These are phyloP conservation scores for Meandrina meandrites DNA, from an alignment of 92 coral and sea anemone species.

Conservation along the genomic window DNA sequence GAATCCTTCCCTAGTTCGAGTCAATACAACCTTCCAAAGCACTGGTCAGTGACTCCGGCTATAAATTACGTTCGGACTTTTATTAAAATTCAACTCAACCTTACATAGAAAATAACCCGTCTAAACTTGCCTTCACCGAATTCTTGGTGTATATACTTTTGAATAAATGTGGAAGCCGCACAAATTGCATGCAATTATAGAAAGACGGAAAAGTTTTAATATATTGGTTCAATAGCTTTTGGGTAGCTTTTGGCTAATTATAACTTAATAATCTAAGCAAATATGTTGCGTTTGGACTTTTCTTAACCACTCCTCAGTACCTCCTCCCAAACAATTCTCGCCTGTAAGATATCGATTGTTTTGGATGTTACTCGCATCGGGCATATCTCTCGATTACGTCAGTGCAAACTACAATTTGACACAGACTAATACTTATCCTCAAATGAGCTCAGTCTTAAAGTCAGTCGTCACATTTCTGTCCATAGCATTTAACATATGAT, in stretches of 20 bases:
- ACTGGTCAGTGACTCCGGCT: neutral
- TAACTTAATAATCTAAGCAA: neutral
- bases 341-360: neutral
- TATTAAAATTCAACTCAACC: neutral
- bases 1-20: neutral
- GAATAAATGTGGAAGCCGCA: neutral
- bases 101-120: neutral
- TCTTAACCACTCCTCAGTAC: neutral
- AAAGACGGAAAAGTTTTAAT: neutral
- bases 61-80: neutral
- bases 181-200: neutral
- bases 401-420: neutral
- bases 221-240: neutral
- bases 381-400: neutral
- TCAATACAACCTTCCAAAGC: neutral
- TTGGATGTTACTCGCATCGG: neutral
- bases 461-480: neutral
- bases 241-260: neutral
- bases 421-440: neutral
- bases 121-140: neutral
- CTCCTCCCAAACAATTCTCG: slow-evolving; percentile 3
- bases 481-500: neutral
- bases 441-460: neutral
- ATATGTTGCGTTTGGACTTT: neutral
- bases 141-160: neutral